Evolutionary conservation across 2,797 vertebrate genomes (phyloP), one percentile per base, ranked within the genome.

Genomic region (Sebastes minor): DNA sequence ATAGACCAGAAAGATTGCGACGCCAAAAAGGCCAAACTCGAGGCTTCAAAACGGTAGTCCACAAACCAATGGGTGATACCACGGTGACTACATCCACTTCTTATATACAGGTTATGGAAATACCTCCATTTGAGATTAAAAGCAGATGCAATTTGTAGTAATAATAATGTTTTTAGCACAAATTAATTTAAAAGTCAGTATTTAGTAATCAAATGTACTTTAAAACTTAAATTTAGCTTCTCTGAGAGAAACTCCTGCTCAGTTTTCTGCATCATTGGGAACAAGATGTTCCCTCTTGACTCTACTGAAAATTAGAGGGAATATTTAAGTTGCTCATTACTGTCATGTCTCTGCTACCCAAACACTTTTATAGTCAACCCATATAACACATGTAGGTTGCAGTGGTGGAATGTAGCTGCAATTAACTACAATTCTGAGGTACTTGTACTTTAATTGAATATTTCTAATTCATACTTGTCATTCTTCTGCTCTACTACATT

Each of bases 221-320:
- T 56, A 13, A 28, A 6, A 60, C 12, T 27, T 60, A 6, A 55
- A 65, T 53, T 2, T n/a, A 42, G 3, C 7, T 66, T 33, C 18
- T 67, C 46, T 75, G 12, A 60, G 63, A 7, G 14, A 25, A 62
- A 32, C 25, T 10, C 2, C 14, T 62, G 46, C 32, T 85, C 71
- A 64, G 8, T 64, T 81, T 63, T 25, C 12, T 46, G 46, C 52
- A 18, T 74, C 16, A 10, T 1, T 28, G 22, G 28, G 33, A 69
- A 72, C 53, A 52, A 32, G 22, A 33, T 25, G 67, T 82, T 83
- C 79, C 9, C 27, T 67, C 67, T 73, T 71, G 32, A 18, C 38
- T 30, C 5, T 4, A 6, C 3, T 33, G 53, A 9, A 79, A 71
- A 68, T 78, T 13, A 66, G 38, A 49, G 25, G 9, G 18, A 12